A percentile compares a stretch with the other conserved stretches of the same genome.
Conservation (phyloP, 2,113 vertebrate species). For the Ascaphus truei region DNA sequence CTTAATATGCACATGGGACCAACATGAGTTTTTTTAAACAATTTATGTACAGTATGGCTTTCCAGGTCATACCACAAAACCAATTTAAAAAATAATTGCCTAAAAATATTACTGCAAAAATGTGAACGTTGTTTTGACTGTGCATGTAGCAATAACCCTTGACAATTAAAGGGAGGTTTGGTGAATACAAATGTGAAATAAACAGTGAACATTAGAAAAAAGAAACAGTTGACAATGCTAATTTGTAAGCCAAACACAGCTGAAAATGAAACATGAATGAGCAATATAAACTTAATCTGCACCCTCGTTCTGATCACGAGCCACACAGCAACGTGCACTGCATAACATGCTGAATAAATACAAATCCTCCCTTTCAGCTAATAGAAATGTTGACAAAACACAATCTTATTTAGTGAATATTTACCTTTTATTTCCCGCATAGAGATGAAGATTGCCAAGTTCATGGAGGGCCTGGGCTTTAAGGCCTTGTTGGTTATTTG, state of each 20-base stretch:
- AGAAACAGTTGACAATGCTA: background rate
- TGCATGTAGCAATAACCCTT: background rate
- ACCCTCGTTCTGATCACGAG: background rate
- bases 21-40: no score
- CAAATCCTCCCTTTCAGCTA: background rate
- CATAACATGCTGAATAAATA: background rate
- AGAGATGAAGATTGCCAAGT: conserved; percentile 83
- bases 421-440: conserved; percentile 79
- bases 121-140: background rate
- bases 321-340: background rate
- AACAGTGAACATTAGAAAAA: background rate
- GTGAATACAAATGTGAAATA: background rate
- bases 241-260: background rate
- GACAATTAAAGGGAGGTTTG: background rate
- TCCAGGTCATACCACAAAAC: no score
- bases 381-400: background rate
- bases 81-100: no score
- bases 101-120: background rate
- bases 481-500: conserved; percentile 67
- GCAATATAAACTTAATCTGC: background rate
- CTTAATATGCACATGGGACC: no score
- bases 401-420: background rate
- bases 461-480: conserved; percentile 80
- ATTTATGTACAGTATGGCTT: no score
- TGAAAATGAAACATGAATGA: background rate